Conservation (phyloP, 2,888 invertebrate species). For the Vesta saturnalis region DNA sequence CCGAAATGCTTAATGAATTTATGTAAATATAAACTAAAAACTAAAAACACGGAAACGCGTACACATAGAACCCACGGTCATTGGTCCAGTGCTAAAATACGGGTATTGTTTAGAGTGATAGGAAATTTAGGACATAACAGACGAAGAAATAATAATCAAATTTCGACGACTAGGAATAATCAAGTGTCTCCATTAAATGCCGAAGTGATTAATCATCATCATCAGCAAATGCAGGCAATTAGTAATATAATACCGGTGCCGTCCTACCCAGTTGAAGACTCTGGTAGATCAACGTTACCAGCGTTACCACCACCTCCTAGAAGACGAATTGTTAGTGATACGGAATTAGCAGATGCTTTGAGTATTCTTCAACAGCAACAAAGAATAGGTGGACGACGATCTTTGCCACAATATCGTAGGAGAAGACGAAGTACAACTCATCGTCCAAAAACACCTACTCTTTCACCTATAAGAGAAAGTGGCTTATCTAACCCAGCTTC, state of each 20-base stretch:
- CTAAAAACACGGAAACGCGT: constrained; percentile 52
- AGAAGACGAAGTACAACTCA: constrained; percentile 56
- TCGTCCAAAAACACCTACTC: constrained; percentile 64
- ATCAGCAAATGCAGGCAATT: constrained; percentile 63
- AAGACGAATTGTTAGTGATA: constrained; percentile 62
- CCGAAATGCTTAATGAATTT: constrained; percentile 59
- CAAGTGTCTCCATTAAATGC: constrained; percentile 58
- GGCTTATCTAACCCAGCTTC: constrained; percentile 77
- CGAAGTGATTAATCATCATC: constrained; percentile 19
- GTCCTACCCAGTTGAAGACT: constrained; percentile 52
- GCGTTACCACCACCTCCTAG: constrained; percentile 59
- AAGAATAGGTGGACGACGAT: constrained; percentile 37
- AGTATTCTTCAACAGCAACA: constrained; percentile 55
- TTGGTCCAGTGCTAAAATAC: constrained; percentile 61
- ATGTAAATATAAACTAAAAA: constrained; percentile 55
- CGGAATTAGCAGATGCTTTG: constrained; percentile 59
- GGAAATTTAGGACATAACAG: constrained; percentile 47
- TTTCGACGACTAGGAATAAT: constrained; percentile 54
- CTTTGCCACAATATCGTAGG: constrained; percentile 50
- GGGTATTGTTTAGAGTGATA: constrained; percentile 59
- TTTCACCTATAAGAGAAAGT: constrained; percentile 77
- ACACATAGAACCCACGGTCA: constrained; percentile 55
- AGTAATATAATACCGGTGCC: constrained; percentile 67
- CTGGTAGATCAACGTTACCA: constrained; percentile 51
- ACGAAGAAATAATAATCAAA: constrained; percentile 37